These are phyloP conservation scores for Xestobium rufovillosum DNA, from an alignment of 2,888 invertebrate species.

Conservation along the genomic window DNA sequence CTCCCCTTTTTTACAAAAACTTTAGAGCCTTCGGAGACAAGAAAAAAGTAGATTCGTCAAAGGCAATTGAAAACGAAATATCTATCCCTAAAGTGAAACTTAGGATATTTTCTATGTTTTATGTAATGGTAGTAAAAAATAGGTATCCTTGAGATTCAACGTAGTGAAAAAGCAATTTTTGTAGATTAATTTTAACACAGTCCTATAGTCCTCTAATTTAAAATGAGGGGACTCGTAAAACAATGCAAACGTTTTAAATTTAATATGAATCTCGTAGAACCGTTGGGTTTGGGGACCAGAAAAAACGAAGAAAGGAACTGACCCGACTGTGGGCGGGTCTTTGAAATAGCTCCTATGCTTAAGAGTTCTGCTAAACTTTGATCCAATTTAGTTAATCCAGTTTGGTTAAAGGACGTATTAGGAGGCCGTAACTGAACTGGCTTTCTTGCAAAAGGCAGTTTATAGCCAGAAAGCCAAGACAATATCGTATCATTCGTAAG, in stretches of 20 bases:
- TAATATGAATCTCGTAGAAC: conserved; percentile 19
- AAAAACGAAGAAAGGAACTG: conserved; percentile 20
- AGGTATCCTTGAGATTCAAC: conserved; percentile 21
- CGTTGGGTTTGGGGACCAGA: conserved; percentile 18
- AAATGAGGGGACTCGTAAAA: conserved; percentile 24
- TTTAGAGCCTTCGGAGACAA: conserved; percentile 12
- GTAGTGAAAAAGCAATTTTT: conserved; percentile 15
- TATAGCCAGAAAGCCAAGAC: too few species aligned
- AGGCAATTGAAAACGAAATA: conserved; percentile 25
- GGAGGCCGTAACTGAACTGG: too few species aligned
- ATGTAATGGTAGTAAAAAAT: conserved; percentile 23
- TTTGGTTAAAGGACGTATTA: too few species aligned
- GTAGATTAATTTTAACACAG: conserved; percentile 21
- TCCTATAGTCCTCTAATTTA: conserved; percentile 26
- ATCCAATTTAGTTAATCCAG: too few species aligned
- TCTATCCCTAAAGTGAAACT: conserved; percentile 22
- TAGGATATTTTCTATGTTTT: conserved; percentile 21
- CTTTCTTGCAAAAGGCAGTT: too few species aligned
- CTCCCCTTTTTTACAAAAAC: conserved; percentile 17
- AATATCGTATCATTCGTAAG: too few species aligned
- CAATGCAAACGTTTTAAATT: conserved; percentile 23
- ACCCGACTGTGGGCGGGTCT: conserved; percentile 11
- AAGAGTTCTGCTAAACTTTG: too few species aligned
- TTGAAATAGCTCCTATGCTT: too few species aligned
- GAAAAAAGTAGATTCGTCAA: conserved; percentile 18